Evolutionary conservation across 2,888 invertebrate genomes (phyloP).

Genomic region (Xestia ashworthii): DNA sequence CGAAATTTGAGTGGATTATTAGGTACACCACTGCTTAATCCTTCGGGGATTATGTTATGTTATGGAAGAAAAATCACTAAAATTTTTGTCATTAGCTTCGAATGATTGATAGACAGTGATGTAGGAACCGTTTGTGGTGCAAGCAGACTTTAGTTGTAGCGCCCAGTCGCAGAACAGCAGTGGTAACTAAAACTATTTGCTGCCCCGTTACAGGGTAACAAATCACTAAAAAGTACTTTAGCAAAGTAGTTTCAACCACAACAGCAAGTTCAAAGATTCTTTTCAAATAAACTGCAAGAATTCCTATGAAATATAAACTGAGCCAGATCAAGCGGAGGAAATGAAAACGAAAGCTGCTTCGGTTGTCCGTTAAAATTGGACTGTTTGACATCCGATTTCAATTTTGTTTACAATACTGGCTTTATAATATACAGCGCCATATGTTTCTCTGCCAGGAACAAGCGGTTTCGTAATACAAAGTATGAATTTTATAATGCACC

Average conservation of each 20-base stretch:
- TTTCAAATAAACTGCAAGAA: neutral
- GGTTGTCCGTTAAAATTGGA: neutral
- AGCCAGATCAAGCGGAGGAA: conserved; percentile 7
- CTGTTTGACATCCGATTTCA: conserved; percentile 35
- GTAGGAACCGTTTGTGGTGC: too few relatives aligned
- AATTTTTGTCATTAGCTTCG: too few relatives aligned
- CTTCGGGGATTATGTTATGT: too few relatives aligned
- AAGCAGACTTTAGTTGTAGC: too few relatives aligned
- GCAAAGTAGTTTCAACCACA: neutral
- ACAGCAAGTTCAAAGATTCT: neutral
- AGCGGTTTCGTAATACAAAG: neutral
- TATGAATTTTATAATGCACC: conserved; percentile 1
- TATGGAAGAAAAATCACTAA: too few relatives aligned
- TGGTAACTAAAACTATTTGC: too few relatives aligned
- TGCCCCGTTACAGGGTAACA: neutral
- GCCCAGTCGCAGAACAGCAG: too few relatives aligned
- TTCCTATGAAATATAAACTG: conserved; percentile 3
- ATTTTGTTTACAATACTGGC: conserved; percentile 18
- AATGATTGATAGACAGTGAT: too few relatives aligned
- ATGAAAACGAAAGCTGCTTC: conserved; percentile 16
- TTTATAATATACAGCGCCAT: neutral
- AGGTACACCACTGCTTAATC: too few relatives aligned
- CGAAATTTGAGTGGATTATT: too few relatives aligned
- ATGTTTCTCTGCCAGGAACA: neutral
- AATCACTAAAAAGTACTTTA: neutral